Evolutionary conservation across 2,888 invertebrate species (phyloP).

Genomic region (Leptinotarsa tumamoca): DNA sequence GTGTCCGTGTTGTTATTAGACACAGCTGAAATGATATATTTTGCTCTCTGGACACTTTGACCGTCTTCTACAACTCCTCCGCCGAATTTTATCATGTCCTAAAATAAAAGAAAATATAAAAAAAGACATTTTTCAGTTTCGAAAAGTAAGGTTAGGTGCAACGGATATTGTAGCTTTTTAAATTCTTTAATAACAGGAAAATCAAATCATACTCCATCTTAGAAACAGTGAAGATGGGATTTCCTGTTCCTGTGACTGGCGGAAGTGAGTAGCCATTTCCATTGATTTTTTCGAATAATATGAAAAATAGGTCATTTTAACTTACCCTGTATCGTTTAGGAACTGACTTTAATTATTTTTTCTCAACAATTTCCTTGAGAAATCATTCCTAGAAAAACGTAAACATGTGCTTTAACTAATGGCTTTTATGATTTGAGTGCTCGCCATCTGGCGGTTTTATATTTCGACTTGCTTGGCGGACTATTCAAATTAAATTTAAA

Average conservation of each 20-base stretch:
- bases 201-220: constrained; percentile 66
- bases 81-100: constrained; percentile 57
- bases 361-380: constrained; percentile 20
- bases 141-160: constrained; percentile 45
- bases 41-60: constrained; percentile 47
- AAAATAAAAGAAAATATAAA: constrained; percentile 42
- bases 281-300: constrained; percentile 43
- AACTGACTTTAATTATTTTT: constrained; percentile 24
- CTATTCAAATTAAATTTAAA: background rate
- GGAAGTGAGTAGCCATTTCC: constrained; percentile 62
- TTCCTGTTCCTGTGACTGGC: constrained; percentile 74
- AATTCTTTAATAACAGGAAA: constrained; percentile 60
- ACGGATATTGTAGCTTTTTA: constrained; percentile 44
- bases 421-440: background rate
- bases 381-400: constrained; percentile 32
- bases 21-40: constrained; percentile 49
- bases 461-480: background rate
- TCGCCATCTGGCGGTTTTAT: constrained; percentile 4
- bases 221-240: constrained; percentile 63
- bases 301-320: constrained; percentile 25
- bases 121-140: constrained; percentile 32
- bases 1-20: constrained; percentile 44
- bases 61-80: constrained; percentile 43
- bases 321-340: constrained; percentile 32
- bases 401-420: constrained; percentile 34